Base-by-base conservation (phyloP, 1,140 invertebrate species). In the Steinernema khuongi region DNA sequence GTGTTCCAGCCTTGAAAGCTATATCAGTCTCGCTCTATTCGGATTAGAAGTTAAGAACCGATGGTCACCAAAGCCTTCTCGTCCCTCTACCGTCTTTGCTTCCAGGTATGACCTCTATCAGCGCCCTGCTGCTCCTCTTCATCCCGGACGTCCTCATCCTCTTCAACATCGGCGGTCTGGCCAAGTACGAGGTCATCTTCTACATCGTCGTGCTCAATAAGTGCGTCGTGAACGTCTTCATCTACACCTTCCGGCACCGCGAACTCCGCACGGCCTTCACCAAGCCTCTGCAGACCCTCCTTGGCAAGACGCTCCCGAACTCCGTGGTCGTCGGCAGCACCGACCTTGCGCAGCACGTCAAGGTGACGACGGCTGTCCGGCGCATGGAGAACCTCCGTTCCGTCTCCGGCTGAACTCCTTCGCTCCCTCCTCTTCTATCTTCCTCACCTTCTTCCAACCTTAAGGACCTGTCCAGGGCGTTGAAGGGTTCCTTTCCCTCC, bases 161-260 rank as follows among this genome's bases (percentile, higher is more conserved):
- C 7, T 60, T 60, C 50, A 22, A 60, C 19, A 22, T 60, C 7
- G 50, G 50, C 50, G 50, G 50, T 22, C 50, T 60, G 7, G 50
- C 50, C 4, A 14, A 60, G 22, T 60, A 60, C 50, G 50, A 60
- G 22, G 50, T 60, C 50, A 22, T 60, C 50, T 60, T 60, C 50
- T 60, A 60, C 50, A 60, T 60, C 22, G 22, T 60, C 50, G 50
- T 60, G 14, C 50, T 60, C 50, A 60, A 60, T 22, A 60, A 60
- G 22, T 60, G 50, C 19, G 50, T 60, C 50, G 22, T 60, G 2
- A 60, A 60, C 50, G 50, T 60, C 50, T 60, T 60, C 19, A 22
- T 60, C 7, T 60, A 14, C 50, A 60, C 50, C 4, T 60, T 60
- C 50, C 50, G 50, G 7, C 50, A 60, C 50, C 11, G 50, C 11